Conservation (phyloP, 2,888 invertebrate genomes). For the Mayetiola destructor region DNA sequence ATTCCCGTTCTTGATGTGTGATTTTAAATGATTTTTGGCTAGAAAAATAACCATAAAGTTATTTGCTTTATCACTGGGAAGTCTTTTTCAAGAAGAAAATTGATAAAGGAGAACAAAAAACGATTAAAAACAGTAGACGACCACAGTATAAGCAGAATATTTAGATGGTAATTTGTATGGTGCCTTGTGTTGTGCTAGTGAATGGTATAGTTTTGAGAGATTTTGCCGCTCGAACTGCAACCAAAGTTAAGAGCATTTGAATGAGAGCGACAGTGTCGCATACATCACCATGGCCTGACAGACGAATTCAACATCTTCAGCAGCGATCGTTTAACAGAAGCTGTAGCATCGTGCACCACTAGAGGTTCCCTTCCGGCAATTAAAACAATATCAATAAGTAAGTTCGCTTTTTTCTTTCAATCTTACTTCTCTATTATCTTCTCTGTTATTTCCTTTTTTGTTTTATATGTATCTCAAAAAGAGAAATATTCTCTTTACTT, state of each 20-base stretch:
- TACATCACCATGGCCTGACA: neutral
- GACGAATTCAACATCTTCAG: neutral
- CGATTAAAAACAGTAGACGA: too few species aligned
- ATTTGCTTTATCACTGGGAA: neutral
- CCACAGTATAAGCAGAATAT: neutral
- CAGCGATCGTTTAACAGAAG: neutral
- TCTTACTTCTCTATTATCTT: too few species aligned
- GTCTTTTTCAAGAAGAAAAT: too few species aligned
- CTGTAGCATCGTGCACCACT: constrained; percentile 1
- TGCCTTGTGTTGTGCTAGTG: neutral
- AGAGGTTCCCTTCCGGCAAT: constrained; percentile 6
- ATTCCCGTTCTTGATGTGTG: too few species aligned
- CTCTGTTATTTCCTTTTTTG: neutral
- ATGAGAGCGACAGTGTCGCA: neutral
- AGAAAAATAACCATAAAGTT: neutral
- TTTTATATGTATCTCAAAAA: too few species aligned
- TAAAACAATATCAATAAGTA: constrained; percentile 10
- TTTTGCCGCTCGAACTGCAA: neutral
- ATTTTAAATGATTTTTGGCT: constrained; percentile 1
- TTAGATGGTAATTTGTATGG: constrained; percentile 4
- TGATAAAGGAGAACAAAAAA: too few species aligned
- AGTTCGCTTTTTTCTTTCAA: neutral
- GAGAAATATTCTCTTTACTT: too few species aligned
- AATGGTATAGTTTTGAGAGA: constrained; percentile 3
- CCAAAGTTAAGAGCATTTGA: neutral